These are phyloP conservation scores for Drepanosiphum platanoidis DNA, from an alignment of 2,888 invertebrate genomes.

Conservation along the genomic window DNA sequence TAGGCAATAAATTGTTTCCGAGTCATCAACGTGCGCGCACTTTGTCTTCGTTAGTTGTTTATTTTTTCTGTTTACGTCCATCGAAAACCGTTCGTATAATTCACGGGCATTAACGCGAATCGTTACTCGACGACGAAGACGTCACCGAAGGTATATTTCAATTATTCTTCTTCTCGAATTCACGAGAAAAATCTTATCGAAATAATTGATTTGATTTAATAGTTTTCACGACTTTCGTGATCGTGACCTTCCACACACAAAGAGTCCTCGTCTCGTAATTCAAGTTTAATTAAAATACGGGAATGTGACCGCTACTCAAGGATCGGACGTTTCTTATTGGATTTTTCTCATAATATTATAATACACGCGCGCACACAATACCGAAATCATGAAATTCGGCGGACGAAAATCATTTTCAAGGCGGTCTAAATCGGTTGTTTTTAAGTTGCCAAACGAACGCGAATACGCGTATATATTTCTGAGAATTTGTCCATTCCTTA, in stretches of 20 bases:
- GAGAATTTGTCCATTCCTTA: too few species aligned
- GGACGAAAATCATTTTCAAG: background rate
- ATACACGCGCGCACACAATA: too few species aligned
- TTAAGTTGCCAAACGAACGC: background rate
- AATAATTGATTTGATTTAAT: conserved; percentile 44
- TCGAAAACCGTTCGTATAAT: background rate
- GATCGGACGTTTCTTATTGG: background rate
- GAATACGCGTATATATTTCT: too few species aligned
- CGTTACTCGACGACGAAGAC: conserved; percentile 4
- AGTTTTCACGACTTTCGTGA: conserved; percentile 60
- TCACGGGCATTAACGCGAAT: background rate
- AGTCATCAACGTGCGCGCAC: conserved; percentile 6
- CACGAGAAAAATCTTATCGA: conserved; percentile 26
- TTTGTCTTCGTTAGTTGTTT: background rate
- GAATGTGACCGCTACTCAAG: conserved; percentile 37
- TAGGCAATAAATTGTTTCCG: conserved; percentile 38
- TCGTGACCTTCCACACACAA: conserved; percentile 46
- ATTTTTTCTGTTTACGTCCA: background rate
- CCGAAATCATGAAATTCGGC: conserved; percentile 5
- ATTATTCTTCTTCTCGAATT: background rate
- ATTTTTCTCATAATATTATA: background rate
- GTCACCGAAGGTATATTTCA: conserved; percentile 36
- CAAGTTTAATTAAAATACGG: conserved; percentile 49
- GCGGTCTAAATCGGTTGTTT: background rate
- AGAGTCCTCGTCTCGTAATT: conserved; percentile 32